Percentiles rank a stretch among this genome's conserved stretches.
Evolutionary conservation across 2,113 vertebrate species (phyloP).

Genomic region (Brachyhypopomus gauderio): DNA sequence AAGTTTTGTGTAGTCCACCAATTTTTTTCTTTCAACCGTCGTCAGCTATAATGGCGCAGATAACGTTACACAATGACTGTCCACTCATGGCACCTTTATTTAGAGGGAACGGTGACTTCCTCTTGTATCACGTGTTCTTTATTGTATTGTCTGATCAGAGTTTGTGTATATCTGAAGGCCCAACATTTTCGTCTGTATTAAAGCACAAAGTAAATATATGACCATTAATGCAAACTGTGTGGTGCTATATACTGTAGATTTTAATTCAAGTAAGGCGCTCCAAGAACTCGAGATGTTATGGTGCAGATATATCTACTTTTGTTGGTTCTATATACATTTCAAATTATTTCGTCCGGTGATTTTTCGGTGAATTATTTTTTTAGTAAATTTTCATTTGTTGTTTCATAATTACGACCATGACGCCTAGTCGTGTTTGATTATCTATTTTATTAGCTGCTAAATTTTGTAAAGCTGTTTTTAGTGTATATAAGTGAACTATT

Average conservation of each 20-base stretch:
- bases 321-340: too few species aligned
- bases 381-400: too few species aligned
- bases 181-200: conserved; percentile 40
- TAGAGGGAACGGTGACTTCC: not conserved
- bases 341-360: too few species aligned
- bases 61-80: not conserved
- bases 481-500: too few species aligned
- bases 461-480: too few species aligned
- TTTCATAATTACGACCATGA: too few species aligned
- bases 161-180: conserved; percentile 43
- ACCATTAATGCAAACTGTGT: conserved; percentile 6
- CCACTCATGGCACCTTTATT: conserved; percentile 47
- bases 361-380: too few species aligned
- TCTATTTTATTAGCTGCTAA: too few species aligned
- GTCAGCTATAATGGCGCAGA: conserved; percentile 18
- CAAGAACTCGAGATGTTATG: too few species aligned
- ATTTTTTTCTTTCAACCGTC: conserved; percentile 11
- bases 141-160: conserved; percentile 39
- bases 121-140: conserved; percentile 19
- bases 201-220: conserved; percentile 50
- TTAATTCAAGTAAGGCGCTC: too few species aligned
- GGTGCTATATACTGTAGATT: not conserved
- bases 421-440: too few species aligned
- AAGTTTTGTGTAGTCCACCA: conserved; percentile 27
- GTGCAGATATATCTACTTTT: too few species aligned